Evolutionary conservation across 2,113 vertebrate genomes (phyloP), one percentile per base, ranked within the genome.

Genomic region (Psilopogon haemacephalus): DNA sequence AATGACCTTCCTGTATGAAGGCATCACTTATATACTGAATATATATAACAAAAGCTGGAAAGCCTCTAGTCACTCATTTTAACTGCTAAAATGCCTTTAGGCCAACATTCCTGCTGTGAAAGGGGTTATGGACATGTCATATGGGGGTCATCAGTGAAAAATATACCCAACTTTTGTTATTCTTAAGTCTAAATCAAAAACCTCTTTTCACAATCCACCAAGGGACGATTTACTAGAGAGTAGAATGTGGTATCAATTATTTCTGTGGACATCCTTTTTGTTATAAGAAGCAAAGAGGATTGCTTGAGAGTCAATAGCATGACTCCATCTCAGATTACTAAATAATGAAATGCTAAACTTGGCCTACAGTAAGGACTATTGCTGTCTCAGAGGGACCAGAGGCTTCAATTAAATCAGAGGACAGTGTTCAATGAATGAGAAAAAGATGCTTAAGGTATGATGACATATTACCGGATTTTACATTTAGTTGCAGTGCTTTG

Each of bases 191-290:
- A 96, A 96, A 95, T 97, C 80, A 89, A 93, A 92, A 96, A 97
- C 84, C 83, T 95, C 80, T 93, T 71, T 77, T 93, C 90, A 94
- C 90, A 94, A 95, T 96, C 92, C 89, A 64, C 46, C 72, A 59
- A 97, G 93, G 89, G 87, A 92, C 52, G 40, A 91, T 88, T 90
- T 90, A 86, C 89, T 89, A 71, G 86, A 92, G 96, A 96, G 90
- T 60, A 84, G 95, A 93, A 97, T 96, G 95, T 96, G 95, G 95
- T 97, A 97, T 97, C 94, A 95, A 96, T 97, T 97, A 97, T 97
- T 97, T 97, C 97, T 96, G 95, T 97, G 95, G 97, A 93, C 96
- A 97, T 97, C 96, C 93, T 97, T 96, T 97, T 96, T 96, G 95
- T 96, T 96, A 86, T 72, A 95, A 95, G 95, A 96, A 96, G 95